Evolutionary conservation across 2,888 invertebrate genomes (phyloP), one percentile per base, ranked within the genome.

Genomic region (Dicycla oo): DNA sequence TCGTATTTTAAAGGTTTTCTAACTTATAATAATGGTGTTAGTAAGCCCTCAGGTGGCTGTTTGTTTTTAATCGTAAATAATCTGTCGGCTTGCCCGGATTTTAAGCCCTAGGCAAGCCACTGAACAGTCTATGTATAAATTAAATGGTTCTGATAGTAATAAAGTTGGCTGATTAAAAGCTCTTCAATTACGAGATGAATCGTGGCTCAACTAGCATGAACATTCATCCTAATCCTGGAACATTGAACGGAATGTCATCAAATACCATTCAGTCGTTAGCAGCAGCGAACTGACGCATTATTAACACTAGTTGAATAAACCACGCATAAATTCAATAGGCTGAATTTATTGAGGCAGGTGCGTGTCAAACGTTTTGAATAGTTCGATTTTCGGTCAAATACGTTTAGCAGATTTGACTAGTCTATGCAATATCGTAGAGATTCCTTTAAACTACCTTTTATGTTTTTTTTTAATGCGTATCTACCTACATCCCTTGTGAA

Each of bases 261-360:
- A 57, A 65, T 65, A 34, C 43, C n/a, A 34, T 58, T 60, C 30
- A 30, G 18, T 65, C n/a, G n/a, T 43, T 13, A 18, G 43, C 60
- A 58, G n/a, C n/a, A 11, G 10, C 2, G 1, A n/a, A 43, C 26
- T 40, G 43, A 57, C n/a, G 20, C 11, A n/a, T 65, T 57, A 57
- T 43, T 65, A 58, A n/a, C n/a, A 45, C n/a, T 23, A 8, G 5
- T n/a, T 40, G n/a, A n/a, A 65, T 43, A 65, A 58, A 43, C 34
- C 60, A 30, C n/a, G 18, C 8, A 45, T 18, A 8, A 34, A 18
- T 45, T 34, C 43, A 58, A 65, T 10, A 18, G n/a, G 30, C 57
- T 43, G 30, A 30, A 58, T 58, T 65, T 58, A 57, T 57, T 20
- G 40, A 43, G 43, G 30, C 30, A 57, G n/a, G 11, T n/a, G 11